Percentiles rank a stretch among this genome's conserved stretches.
These are phyloP conservation scores for Drosophila anceps DNA, from an alignment of 2,888 invertebrate genomes.

Conservation along the genomic window DNA sequence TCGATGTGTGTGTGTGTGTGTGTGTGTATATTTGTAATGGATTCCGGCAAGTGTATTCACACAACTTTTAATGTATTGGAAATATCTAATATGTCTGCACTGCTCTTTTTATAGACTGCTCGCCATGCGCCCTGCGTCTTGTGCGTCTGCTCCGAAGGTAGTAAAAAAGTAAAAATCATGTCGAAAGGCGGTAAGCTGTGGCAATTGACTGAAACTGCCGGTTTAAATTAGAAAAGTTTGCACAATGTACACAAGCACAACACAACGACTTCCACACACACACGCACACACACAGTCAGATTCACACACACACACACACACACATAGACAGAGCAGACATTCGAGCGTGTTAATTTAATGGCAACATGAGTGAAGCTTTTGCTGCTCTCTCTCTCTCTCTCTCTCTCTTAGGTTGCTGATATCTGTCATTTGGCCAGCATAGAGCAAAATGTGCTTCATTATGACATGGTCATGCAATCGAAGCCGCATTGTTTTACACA, in stretches of 20 bases:
- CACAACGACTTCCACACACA: constrained; percentile 7
- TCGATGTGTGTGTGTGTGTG: not conserved
- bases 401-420: constrained; percentile 25
- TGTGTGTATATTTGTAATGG: constrained; percentile 62
- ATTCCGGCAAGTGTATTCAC: constrained; percentile 77
- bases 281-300: not conserved
- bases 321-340: constrained; percentile 38
- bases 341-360: constrained; percentile 78
- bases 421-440: constrained; percentile 51
- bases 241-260: constrained; percentile 66
- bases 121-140: constrained; percentile 21
- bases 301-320: constrained; percentile 1
- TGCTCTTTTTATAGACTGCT: constrained; percentile 15
- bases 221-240: constrained; percentile 79
- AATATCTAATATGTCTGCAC: constrained; percentile 57
- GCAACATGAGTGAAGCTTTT: constrained; percentile 67
- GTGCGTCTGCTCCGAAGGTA: constrained; percentile 57
- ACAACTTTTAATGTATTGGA: constrained; percentile 81
- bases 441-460: constrained; percentile 53
- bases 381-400: not conserved
- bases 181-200: constrained; percentile 81
- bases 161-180: constrained; percentile 79
- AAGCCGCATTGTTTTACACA: constrained; percentile 58
- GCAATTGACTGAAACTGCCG: constrained; percentile 81
- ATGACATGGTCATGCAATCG: constrained; percentile 66